Conservation (phyloP, 1,140 invertebrate genomes). For the Episyrphus balteatus region DNA sequence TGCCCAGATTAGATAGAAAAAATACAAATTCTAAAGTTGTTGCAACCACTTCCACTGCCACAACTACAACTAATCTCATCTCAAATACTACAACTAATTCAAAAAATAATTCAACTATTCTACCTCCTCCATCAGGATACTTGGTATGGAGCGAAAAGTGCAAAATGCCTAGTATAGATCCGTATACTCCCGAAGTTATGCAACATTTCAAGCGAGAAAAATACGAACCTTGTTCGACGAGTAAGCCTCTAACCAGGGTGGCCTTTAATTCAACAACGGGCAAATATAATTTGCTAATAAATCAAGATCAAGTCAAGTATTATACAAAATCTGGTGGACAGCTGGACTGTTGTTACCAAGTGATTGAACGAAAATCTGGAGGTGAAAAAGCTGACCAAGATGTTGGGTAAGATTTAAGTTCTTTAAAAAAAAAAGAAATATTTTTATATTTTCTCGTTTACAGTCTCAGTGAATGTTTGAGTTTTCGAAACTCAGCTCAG, state of each 20-base stretch:
- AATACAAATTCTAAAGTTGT: background rate
- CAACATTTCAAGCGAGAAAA: constrained; percentile 44
- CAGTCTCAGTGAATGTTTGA: constrained; percentile 26
- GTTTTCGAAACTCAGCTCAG: constrained; percentile 24
- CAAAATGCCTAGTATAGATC: constrained; percentile 54
- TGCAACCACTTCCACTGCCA: background rate
- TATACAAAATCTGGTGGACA: constrained; percentile 21
- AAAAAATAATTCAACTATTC: constrained; percentile 1
- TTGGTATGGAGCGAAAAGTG: constrained; percentile 58
- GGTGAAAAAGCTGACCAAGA: constrained; percentile 30
- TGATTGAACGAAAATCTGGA: constrained; percentile 33
- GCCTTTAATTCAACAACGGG: constrained; percentile 17
- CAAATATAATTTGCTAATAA: constrained; percentile 23
- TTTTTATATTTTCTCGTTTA: constrained; percentile 3
- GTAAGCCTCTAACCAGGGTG: constrained; percentile 39
- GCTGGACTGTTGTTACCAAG: constrained; percentile 43
- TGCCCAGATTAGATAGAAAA: background rate
- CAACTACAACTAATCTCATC: background rate
- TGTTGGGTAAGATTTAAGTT: constrained; percentile 33
- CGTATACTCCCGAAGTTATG: constrained; percentile 52
- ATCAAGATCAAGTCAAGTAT: constrained; percentile 22
- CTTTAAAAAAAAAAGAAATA: background rate
- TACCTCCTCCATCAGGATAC: constrained; percentile 37
- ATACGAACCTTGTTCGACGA: constrained; percentile 45
- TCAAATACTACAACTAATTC: background rate